These are phyloP conservation scores for Poecilia latipinna DNA, from an alignment of 2,113 vertebrate species.

Conservation along the genomic window DNA sequence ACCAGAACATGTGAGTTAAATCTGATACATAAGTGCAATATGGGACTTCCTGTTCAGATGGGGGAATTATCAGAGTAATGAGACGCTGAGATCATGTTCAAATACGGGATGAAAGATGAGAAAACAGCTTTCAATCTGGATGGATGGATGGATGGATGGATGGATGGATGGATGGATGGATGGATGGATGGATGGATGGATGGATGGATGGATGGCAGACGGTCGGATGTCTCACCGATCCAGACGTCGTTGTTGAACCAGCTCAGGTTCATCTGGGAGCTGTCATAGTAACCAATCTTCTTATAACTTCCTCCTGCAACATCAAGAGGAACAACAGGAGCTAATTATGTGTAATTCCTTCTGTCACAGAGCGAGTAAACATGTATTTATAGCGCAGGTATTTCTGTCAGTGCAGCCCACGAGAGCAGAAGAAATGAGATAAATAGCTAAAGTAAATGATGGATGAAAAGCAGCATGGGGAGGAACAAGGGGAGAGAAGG, in stretches of 20 bases:
- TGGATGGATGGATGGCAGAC: too few species aligned
- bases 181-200: too few species aligned
- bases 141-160: too few species aligned
- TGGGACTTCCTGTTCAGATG: too few species aligned
- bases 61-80: too few species aligned
- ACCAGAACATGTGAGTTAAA: too few species aligned
- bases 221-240: conserved; percentile 83
- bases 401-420: conserved; percentile 5
- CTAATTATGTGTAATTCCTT: conserved; percentile 14
- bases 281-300: conserved; percentile 95
- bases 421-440: conserved; percentile 21
- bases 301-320: conserved; percentile 87
- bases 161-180: too few species aligned
- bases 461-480: conserved; percentile 47
- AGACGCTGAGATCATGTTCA: too few species aligned
- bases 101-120: too few species aligned
- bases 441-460: conserved; percentile 24
- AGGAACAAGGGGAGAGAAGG: conserved; percentile 43
- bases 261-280: conserved; percentile 91
- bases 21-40: too few species aligned
- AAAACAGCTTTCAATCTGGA: too few species aligned
- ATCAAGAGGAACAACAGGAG: not conserved
- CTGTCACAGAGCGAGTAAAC: conserved; percentile 17
- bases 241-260: conserved; percentile 91
- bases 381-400: conserved; percentile 11